Conservation (phyloP, 2,113 vertebrate genomes). For the Proterorhinus semilunaris region DNA sequence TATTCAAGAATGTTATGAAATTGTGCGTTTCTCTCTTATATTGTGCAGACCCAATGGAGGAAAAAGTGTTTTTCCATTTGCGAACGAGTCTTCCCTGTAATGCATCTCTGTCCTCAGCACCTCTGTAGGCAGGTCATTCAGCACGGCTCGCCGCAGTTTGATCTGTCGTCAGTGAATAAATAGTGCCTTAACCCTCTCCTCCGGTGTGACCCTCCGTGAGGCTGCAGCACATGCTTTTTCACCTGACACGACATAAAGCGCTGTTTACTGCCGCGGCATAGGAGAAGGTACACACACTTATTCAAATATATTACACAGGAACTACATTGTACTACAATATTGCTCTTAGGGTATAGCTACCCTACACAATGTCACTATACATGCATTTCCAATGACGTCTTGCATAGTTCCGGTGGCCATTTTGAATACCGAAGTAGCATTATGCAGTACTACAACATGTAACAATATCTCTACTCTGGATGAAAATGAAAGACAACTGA, state of each 20-base stretch:
- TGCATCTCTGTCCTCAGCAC: too few species aligned
- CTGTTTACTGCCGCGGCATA: constrained; percentile 11
- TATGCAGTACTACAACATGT: too few species aligned
- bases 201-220: neutral
- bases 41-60: too few species aligned
- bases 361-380: too few species aligned
- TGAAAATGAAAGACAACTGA: too few species aligned
- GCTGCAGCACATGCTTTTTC: constrained; percentile 10
- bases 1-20: too few species aligned
- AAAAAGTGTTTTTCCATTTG: neutral
- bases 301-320: constrained; percentile 15
- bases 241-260: constrained; percentile 19
- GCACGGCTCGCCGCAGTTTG: neutral
- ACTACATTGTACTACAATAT: neutral
- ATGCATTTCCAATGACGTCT: too few species aligned
- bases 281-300: constrained; percentile 6
- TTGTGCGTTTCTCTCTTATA: too few species aligned
- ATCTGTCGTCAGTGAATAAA: neutral
- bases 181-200: neutral
- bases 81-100: neutral
- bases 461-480: too few species aligned
- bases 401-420: too few species aligned
- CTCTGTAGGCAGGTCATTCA: neutral
- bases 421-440: too few species aligned
- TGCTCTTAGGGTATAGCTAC: too few species aligned